These are phyloP conservation scores for Drosophila merina DNA, from an alignment of 2,888 invertebrate genomes.

Conservation along the genomic window DNA sequence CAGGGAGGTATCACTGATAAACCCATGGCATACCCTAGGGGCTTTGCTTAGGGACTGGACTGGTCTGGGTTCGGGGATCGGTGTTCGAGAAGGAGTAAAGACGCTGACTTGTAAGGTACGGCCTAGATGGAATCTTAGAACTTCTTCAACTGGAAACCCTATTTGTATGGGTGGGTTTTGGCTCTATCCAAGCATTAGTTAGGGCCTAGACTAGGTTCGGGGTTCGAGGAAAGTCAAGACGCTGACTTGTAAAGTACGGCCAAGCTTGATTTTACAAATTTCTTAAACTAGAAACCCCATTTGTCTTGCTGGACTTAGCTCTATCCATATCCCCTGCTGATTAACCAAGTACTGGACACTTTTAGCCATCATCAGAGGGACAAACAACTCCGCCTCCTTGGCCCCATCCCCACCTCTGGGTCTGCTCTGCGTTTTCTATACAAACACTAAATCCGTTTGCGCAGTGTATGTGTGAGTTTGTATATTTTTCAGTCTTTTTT, in stretches of 20 bases:
- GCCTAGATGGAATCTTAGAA: too few species aligned
- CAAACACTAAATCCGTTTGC: conserved; percentile 73
- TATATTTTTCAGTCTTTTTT: conserved; percentile 48
- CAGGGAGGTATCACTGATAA: conserved; percentile 8
- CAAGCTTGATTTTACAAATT: too few species aligned
- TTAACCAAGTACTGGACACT: conserved; percentile 25
- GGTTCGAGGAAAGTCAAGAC: too few species aligned
- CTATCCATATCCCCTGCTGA: background rate
- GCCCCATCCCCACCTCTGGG: conserved; percentile 4
- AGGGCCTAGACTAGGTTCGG: too few species aligned
- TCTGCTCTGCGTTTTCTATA: conserved; percentile 56
- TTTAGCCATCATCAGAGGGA: conserved; percentile 42
- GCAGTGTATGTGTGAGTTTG: conserved; percentile 46
- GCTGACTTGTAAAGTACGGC: too few species aligned
- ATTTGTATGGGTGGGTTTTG: too few species aligned
- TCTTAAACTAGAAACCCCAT: too few species aligned
- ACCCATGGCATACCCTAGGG: conserved; percentile 9
- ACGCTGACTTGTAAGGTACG: too few species aligned
- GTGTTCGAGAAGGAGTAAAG: too few species aligned
- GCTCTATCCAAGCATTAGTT: too few species aligned
- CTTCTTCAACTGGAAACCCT: too few species aligned
- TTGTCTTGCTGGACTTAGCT: too few species aligned
- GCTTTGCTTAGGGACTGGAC: background rate
- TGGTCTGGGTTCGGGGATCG: background rate
- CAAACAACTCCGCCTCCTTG: conserved; percentile 23